A percentile compares a stretch with the other conserved stretches of the same genome.
These are phyloP conservation scores for Villa cingulata DNA, from an alignment of 2,888 invertebrate genomes.

Conservation along the genomic window DNA sequence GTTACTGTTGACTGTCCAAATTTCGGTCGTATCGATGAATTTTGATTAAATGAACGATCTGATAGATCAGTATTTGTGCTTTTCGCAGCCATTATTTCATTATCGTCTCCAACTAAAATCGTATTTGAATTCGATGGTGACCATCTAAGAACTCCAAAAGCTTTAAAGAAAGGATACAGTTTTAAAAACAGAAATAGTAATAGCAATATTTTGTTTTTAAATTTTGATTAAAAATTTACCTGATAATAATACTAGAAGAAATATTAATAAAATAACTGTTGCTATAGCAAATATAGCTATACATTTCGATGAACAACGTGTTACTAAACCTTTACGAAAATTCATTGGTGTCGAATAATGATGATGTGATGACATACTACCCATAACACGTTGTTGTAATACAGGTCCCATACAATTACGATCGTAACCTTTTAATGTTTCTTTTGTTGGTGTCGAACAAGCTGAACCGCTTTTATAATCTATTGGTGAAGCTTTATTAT, in stretches of 20 bases:
- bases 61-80: slow-evolving; percentile 53
- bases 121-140: slow-evolving; percentile 72
- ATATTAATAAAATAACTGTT: slow-evolving; percentile 66
- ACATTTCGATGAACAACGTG: slow-evolving; percentile 84
- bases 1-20: slow-evolving; percentile 36
- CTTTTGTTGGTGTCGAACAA: slow-evolving; percentile 76
- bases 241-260: slow-evolving; percentile 75
- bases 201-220: slow-evolving; percentile 1
- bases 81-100: slow-evolving; percentile 55
- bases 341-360: slow-evolving; percentile 73
- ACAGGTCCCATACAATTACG: slow-evolving; percentile 58
- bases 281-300: slow-evolving; percentile 78
- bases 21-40: slow-evolving; percentile 48
- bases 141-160: slow-evolving; percentile 72
- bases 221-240: slow-evolving; percentile 47
- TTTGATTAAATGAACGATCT: slow-evolving; percentile 52
- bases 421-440: slow-evolving; percentile 44
- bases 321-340: slow-evolving; percentile 73
- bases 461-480: slow-evolving; percentile 77
- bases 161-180: slow-evolving; percentile 37
- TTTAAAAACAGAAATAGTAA: neutral
- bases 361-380: slow-evolving; percentile 48
- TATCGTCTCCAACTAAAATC: slow-evolving; percentile 67
- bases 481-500: slow-evolving; percentile 71
- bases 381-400: slow-evolving; percentile 51